phyloP scores from a whole-genome alignment of 2,797 vertebrate genomes.

The Onychomys torridus region DNA sequence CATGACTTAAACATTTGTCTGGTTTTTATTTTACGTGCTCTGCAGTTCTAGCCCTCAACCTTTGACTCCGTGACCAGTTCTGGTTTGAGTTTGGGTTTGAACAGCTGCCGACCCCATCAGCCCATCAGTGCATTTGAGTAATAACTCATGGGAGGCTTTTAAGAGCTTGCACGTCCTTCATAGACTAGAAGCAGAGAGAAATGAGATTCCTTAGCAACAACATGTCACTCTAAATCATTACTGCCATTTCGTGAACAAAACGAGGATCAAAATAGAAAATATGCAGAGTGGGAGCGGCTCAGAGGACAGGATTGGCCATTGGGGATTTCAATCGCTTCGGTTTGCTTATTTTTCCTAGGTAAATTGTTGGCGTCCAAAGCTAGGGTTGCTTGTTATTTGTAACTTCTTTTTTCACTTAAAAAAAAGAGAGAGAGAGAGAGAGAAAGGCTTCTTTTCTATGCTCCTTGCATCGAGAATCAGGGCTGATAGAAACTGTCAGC shows the following conservation, averaged over 20 bases:
- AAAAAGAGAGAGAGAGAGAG: not conserved
- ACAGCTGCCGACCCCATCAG: constrained; percentile 72
- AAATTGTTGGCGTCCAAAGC: constrained; percentile 61
- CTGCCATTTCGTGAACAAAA: constrained; percentile 46
- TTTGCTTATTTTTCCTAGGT: constrained; percentile 64
- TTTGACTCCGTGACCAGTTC: constrained; percentile 61
- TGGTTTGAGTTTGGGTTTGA: constrained; percentile 76
- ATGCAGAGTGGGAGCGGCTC: constrained; percentile 64
- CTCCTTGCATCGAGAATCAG: constrained; percentile 65
- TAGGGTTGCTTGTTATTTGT: constrained; percentile 66
- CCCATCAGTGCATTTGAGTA: not conserved
- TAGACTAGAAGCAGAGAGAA: constrained; percentile 65
- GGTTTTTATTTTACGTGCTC: constrained; percentile 43
- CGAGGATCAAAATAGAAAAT: constrained; percentile 68
- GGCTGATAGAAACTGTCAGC: constrained; percentile 43
- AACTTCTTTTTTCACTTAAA: constrained; percentile 51
- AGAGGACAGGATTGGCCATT: constrained; percentile 55
- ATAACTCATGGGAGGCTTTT: constrained; percentile 41
- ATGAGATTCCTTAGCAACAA: constrained; percentile 60
- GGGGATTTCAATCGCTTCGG: constrained; percentile 58
- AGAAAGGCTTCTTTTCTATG: not conserved
- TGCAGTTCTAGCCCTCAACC: constrained; percentile 61
- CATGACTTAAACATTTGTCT: constrained; percentile 64
- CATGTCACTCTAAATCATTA: constrained; percentile 74
- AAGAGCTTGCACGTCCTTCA: constrained; percentile 43